Percentiles rank a stretch among this genome's conserved stretches.
Evolutionary conservation across 2,797 vertebrate genomes (phyloP).

Genomic region (Xenentodon cancila): DNA sequence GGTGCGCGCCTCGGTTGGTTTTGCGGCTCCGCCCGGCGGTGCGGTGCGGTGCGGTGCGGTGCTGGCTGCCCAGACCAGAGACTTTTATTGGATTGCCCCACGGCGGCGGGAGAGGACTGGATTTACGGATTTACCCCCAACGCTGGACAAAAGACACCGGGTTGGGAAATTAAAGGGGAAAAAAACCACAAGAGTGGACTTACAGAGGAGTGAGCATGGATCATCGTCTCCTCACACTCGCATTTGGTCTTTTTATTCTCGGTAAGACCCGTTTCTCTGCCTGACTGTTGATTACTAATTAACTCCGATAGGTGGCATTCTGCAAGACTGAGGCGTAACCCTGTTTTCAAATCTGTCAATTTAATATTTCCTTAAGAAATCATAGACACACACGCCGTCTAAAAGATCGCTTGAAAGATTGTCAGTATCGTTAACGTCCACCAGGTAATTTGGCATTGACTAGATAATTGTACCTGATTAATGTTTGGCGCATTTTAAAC

Average conservation of each 20-base stretch:
- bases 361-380: not conserved
- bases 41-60: constrained; percentile 35
- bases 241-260: constrained; percentile 38
- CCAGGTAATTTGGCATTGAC: constrained; percentile 5
- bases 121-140: constrained; percentile 21
- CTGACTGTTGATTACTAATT: constrained; percentile 41
- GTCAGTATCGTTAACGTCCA: rapidly evolving
- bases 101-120: constrained; percentile 51
- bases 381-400: rapidly evolving
- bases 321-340: not conserved
- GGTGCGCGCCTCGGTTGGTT: constrained; percentile 17
- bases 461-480: rapidly evolving
- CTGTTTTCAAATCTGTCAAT: not conserved
- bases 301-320: constrained; percentile 32
- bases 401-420: rapidly evolving
- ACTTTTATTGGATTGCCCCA: constrained; percentile 57
- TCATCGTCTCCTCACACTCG: constrained; percentile 17
- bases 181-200: not conserved
- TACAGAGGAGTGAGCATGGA: constrained; percentile 37
- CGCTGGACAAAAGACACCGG: constrained; percentile 55
- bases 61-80: constrained; percentile 25
- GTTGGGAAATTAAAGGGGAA: not conserved
- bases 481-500: rapidly evolving
- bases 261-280: constrained; percentile 61
- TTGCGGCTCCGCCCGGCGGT: constrained; percentile 55